Conservation (phyloP, 2,888 invertebrate species). For the Drosophila prostipennis region DNA sequence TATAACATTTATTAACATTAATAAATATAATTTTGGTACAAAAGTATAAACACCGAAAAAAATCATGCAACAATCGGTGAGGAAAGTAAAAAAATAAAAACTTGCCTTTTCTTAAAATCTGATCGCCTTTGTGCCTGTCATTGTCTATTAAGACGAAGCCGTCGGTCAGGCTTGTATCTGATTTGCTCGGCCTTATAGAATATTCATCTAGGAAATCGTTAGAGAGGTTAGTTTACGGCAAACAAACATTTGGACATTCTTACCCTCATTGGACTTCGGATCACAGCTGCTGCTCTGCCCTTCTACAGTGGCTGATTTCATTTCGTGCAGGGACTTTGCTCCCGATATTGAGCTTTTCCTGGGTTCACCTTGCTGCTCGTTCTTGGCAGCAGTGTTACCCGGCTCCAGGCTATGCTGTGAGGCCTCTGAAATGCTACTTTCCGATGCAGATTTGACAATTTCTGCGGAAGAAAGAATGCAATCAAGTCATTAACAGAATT, state of each 20-base stretch:
- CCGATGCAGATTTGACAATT: constrained; percentile 93
- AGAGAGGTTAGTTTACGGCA: not conserved
- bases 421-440: constrained; percentile 93
- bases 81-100: too few relatives aligned
- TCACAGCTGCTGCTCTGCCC: constrained; percentile 66
- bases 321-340: constrained; percentile 84
- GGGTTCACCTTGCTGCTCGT: constrained; percentile 51
- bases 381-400: constrained; percentile 85
- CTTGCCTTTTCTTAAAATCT: constrained; percentile 83
- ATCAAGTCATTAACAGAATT: too few relatives aligned
- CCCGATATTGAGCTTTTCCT: constrained; percentile 83
- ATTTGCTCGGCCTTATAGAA: constrained; percentile 93
- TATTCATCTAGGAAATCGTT: constrained; percentile 84
- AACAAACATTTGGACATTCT: not conserved
- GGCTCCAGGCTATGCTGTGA: constrained; percentile 90
- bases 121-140: constrained; percentile 81
- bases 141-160: constrained; percentile 92
- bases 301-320: constrained; percentile 84
- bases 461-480: constrained; percentile 69
- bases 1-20: too few relatives aligned
- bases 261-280: constrained; percentile 62
- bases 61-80: too few relatives aligned
- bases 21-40: too few relatives aligned
- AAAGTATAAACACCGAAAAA: too few relatives aligned
- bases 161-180: constrained; percentile 95